Evolutionary conservation across 2,113 vertebrate genomes (phyloP), one percentile per base, ranked within the genome.

Genomic region (Sebastes fasciatus): DNA sequence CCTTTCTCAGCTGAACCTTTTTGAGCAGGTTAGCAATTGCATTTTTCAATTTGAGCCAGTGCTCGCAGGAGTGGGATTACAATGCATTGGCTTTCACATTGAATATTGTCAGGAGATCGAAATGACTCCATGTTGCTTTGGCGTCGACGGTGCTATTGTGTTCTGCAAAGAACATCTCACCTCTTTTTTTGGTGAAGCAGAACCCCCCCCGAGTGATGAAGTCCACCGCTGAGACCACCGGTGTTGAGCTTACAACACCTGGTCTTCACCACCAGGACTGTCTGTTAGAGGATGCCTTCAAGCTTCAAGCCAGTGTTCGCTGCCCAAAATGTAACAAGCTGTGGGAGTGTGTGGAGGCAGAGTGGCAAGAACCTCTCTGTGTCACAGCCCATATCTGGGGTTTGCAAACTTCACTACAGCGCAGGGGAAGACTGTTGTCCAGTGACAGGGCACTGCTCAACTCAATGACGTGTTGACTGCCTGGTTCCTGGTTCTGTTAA

Each of bases 281-380:
- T 19, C 49, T 84, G 55, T 73, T 42, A 54, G 19, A 65, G 40
- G 55, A 42, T 26, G 42, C 52, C 52, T 67, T 8, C 21, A 62
- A 45, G 23, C 46, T 70, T 58, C 13, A 26, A 45, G 54, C 14
- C 54, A 80, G 11, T 72, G 16, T 82, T 79, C 26, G 79, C 57
- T 71, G 67, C 45, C 64, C 5, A 5, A 70, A 80, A 83, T n/a
- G 13, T 80, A 84, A 79, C 48, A 84, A 76, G 51, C 66, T 74
- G 46, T 67, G 54, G 61, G 68, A 60, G 11, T 52, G 54, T 77
- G 64, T 62, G 48, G 45, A 77, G 49, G 21, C 45, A 60, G 67
- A 60, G 68, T 54, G 55, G 63, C 40, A 67, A 75, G 19, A 72
- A 9, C n/a, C 43, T 65, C 63, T 73, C 11, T 63, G 26, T 80